These are phyloP conservation scores for Agrotis exclamationis DNA, from an alignment of 2,888 invertebrate genomes.

Conservation along the genomic window DNA sequence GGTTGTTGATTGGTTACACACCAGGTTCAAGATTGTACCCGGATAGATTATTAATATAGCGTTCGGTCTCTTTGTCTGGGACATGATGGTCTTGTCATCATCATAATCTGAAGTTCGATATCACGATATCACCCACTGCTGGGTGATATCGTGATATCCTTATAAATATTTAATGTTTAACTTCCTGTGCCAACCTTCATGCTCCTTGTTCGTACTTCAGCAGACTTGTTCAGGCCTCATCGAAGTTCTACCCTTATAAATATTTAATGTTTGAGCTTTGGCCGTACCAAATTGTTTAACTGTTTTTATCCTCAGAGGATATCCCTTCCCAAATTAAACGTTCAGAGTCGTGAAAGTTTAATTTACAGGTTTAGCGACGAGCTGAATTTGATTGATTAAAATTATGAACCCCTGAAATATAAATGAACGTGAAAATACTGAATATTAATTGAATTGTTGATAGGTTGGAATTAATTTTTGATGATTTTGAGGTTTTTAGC, in stretches of 20 bases:
- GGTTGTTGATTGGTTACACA: no score
- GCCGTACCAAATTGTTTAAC: neutral
- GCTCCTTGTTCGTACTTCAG: no score
- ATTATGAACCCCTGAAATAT: slow-evolving; percentile 23
- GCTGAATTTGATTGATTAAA: slow-evolving; percentile 28
- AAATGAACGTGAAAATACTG: slow-evolving; percentile 14
- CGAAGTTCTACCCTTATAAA: neutral
- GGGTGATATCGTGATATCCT: no score
- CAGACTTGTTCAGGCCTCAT: neutral
- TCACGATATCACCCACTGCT: no score
- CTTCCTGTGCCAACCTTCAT: neutral
- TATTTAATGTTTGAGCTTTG: slow-evolving; percentile 12
- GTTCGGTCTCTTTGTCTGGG: no score
- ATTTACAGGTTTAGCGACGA: slow-evolving; percentile 11
- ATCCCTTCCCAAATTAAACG: slow-evolving; percentile 7
- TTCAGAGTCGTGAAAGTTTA: slow-evolving; percentile 7
- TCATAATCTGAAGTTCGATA: no score
- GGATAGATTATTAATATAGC: no score
- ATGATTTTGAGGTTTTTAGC: neutral
- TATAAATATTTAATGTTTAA: no score
- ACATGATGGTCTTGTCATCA: no score
- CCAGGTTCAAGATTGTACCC: no score
- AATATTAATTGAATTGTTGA: slow-evolving; percentile 8
- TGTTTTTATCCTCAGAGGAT: slow-evolving; percentile 20
- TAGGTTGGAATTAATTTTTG: slow-evolving; percentile 1